Base-by-base conservation (phyloP, 2,113 vertebrate genomes). In the Vombatus ursinus region DNA sequence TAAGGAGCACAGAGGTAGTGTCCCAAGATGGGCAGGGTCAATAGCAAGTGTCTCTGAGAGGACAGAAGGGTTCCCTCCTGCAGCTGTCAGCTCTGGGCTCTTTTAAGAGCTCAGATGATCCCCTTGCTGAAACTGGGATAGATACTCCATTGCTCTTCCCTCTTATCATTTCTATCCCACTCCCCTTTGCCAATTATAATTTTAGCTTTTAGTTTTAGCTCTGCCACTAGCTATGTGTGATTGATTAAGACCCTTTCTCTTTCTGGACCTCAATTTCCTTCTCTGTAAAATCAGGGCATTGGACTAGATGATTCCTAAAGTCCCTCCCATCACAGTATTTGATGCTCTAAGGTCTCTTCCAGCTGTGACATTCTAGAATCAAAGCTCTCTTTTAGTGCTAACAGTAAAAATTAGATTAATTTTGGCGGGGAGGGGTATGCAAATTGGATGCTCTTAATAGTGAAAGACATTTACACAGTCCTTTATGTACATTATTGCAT, bases 151-250 rank as follows among this genome's bases (percentile, higher is more conserved):
- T 0, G 31, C 61, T 3, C 14, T 84, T 84, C n/a, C 68, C 6
- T 84, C 16, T 84, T n/a, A 23, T 44, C 68, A 84, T 84, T 44
- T 84, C 68, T 84, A 44, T 23, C 68, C 16, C n/a, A 84, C 19
- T 84, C 68, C n/a, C n/a, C n/a, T 44, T 22, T 84, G 68, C 68
- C 68, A 84, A 84, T 23, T 44, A 44, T 19, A 84, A 44, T 84
- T 84, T 84, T 84, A 44, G n/a, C n/a, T 23, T 84, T 84, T 84
- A 84, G 37, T 44, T 7, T 19, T 84, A 28, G 19, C n/a, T 84
- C n/a, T 22, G 7, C 26, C 10, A 0, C 23, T 16, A 48, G 52
- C 12, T 50, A 1, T 0, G 3, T 11, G 1, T 8, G 22, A 2
- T 49, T 50, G 50, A 16, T 10, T 44, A 37, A 44, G 48, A 50